These are phyloP conservation scores for Hafferia zeledoni DNA, from an alignment of 2,797 vertebrate genomes.

Conservation along the genomic window DNA sequence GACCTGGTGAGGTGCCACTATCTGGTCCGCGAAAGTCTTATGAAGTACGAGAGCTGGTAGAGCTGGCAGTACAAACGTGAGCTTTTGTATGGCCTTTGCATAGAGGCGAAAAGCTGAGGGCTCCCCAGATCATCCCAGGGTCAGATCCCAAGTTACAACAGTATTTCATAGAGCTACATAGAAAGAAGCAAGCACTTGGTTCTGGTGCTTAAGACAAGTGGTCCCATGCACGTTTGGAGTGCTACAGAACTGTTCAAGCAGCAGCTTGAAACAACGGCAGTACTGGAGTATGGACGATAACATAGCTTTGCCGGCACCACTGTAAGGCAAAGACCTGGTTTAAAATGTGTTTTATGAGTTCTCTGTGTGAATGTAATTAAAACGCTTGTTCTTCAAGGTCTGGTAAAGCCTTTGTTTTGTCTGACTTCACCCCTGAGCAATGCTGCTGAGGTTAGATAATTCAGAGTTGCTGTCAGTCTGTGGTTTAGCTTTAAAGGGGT, in stretches of 20 bases:
- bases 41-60: background rate
- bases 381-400: background rate
- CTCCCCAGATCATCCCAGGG: background rate
- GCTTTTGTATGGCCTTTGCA: too few species aligned
- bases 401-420: background rate
- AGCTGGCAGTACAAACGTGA: background rate
- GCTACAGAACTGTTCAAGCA: accelerated
- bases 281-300: accelerated
- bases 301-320: accelerated
- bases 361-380: background rate
- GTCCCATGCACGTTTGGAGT: accelerated
- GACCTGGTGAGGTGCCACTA: accelerated
- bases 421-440: background rate
- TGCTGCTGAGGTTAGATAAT: background rate
- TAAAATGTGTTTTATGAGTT: background rate
- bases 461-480: background rate
- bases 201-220: background rate
- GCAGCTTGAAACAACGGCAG: accelerated
- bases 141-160: background rate
- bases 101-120: accelerated
- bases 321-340: background rate
- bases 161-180: accelerated
- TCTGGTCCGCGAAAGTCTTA: accelerated
- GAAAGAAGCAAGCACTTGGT: accelerated
- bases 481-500: background rate